A percentile compares a stretch with the other conserved stretches of the same genome.
Evolutionary conservation across 2,888 invertebrate species (phyloP).

Genomic region (Nebria salina): DNA sequence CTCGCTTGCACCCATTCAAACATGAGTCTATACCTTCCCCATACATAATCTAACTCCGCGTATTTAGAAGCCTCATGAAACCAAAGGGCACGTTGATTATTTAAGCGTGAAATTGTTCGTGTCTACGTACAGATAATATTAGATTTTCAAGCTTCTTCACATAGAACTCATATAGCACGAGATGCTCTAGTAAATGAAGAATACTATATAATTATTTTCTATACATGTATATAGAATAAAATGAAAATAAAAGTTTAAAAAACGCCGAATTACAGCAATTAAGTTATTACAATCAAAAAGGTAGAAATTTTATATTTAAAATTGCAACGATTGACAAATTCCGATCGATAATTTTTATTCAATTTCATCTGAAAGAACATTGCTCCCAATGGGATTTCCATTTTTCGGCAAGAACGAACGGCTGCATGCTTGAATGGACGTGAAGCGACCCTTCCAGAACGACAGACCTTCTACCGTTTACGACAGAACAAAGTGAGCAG

Average conservation of each 20-base stretch:
- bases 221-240: no score
- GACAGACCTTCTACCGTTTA: background rate
- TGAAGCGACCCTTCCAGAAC: background rate
- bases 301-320: background rate
- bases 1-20: slow-evolving; percentile 19
- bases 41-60: background rate
- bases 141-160: background rate
- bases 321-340: background rate
- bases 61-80: background rate
- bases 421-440: background rate
- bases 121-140: background rate
- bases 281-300: no score
- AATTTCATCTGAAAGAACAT: background rate
- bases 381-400: background rate
- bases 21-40: background rate
- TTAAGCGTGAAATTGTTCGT: background rate
- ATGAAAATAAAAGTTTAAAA: no score
- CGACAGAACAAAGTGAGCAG: slow-evolving; percentile 29
- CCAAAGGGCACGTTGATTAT: background rate
- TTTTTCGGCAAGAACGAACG: background rate
- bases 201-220: no score
- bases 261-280: no score
- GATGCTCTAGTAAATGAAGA: no score
- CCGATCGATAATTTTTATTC: background rate
- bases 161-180: background rate